Conservation (phyloP, 2,888 invertebrate genomes). For the Sabellastarte sp. region DNA sequence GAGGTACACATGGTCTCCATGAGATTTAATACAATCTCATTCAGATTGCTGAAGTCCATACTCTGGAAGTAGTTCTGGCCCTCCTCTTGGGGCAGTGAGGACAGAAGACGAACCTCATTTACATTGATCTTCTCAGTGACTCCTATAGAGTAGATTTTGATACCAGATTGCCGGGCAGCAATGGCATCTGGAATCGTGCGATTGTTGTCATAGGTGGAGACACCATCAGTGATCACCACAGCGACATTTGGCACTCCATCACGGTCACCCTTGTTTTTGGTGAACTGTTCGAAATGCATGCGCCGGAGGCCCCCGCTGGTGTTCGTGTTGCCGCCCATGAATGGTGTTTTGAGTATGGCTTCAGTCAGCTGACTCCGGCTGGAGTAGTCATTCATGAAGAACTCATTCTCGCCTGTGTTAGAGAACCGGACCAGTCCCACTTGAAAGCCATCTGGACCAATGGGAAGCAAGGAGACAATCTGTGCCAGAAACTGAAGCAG, state of each 20-base stretch:
- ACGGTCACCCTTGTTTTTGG: neutral
- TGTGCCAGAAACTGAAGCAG: neutral
- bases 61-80: conserved; percentile 10
- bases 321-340: neutral
- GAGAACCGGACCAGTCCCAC: neutral
- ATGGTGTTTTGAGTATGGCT: neutral
- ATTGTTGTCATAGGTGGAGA: neutral
- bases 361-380: neutral
- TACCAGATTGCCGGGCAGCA: conserved; percentile 7
- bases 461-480: neutral
- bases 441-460: neutral
- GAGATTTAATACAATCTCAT: neutral
- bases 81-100: conserved; percentile 12
- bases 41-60: conserved; percentile 4
- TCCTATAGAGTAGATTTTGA: conserved; percentile 13
- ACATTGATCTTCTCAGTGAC: conserved; percentile 5
- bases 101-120: conserved; percentile 5
- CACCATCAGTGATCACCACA: conserved; percentile 3
- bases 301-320: neutral
- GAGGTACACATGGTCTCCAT: too few species aligned
- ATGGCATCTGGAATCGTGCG: conserved; percentile 7
- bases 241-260: conserved; percentile 1
- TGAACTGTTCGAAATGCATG: neutral
- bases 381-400: conserved; percentile 4
- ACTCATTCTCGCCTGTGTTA: neutral